Conservation (phyloP, 2,797 vertebrate genomes). For the Smutsia gigantea region DNA sequence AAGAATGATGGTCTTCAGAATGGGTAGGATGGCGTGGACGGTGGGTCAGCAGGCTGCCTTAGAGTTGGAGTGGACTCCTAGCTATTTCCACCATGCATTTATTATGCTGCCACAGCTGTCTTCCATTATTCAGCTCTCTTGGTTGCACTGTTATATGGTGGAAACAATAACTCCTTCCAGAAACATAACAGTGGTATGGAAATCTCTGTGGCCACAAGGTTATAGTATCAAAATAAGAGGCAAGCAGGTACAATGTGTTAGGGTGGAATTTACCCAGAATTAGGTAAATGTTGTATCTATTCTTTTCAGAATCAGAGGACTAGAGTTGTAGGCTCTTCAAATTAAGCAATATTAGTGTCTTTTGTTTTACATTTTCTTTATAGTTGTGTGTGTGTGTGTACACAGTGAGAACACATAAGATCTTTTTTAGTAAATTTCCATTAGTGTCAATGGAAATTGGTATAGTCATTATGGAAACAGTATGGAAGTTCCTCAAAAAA, state of each 20-base stretch:
- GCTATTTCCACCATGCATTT: neutral
- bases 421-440: neutral
- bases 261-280: neutral
- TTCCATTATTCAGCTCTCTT: neutral
- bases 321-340: neutral
- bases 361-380: neutral
- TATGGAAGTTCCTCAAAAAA: neutral
- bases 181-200: neutral
- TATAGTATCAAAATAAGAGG: neutral
- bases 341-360: neutral
- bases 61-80: neutral
- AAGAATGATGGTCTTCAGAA: neutral
- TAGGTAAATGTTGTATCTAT: neutral
- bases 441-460: neutral
- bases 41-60: neutral
- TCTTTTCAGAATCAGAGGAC: neutral
- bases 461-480: neutral
- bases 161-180: neutral
- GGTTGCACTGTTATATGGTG: neutral
- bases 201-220: neutral
- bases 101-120: neutral
- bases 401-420: neutral
- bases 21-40: neutral
- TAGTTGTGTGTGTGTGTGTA: neutral
- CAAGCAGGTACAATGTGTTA: neutral